Percentiles rank a stretch among this genome's conserved stretches.
Evolutionary conservation across 2,888 invertebrate species (phyloP).

Genomic region (Homarus gammarus): DNA sequence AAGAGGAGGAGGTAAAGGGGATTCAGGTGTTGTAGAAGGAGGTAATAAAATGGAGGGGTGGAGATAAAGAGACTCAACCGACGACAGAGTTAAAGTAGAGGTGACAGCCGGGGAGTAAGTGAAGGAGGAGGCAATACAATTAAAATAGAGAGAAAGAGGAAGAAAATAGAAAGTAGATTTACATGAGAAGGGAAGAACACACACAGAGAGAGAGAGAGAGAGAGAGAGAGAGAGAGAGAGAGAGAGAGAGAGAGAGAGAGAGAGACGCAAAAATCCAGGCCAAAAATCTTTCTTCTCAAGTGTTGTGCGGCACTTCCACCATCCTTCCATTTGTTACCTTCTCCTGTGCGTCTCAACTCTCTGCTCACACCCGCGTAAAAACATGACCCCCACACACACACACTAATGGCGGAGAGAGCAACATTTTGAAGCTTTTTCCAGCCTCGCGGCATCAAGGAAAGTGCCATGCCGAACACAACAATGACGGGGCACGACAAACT

Average conservation of each 20-base stretch:
- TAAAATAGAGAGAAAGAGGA: not conserved
- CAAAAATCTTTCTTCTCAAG: too few relatives aligned
- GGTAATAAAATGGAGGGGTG: not conserved
- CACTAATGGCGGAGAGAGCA: not conserved
- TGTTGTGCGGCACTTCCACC: too few relatives aligned
- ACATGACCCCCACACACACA: not conserved
- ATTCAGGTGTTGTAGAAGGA: too few relatives aligned
- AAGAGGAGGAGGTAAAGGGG: too few relatives aligned
- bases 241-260: constrained; percentile 27
- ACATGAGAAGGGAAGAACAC: too few relatives aligned
- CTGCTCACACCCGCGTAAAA: not conserved
- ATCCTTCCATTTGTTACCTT: too few relatives aligned
- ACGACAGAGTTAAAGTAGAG: too few relatives aligned
- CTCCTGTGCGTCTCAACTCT: too few relatives aligned
- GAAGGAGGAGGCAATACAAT: not conserved
- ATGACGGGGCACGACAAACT: constrained; percentile 14
- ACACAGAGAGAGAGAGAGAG: not conserved
- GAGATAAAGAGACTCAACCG: too few relatives aligned
- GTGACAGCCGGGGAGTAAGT: too few relatives aligned
- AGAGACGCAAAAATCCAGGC: not conserved
- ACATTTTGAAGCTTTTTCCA: not conserved
- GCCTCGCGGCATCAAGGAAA: not conserved
- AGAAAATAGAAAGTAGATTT: too few relatives aligned
- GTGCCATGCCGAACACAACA: constrained; percentile 7
- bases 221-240: not conserved